Percentiles rank a stretch among this genome's conserved stretches.
These are phyloP conservation scores for Phrynosoma blainvillii DNA, from an alignment of 2,113 vertebrate species.

Conservation along the genomic window DNA sequence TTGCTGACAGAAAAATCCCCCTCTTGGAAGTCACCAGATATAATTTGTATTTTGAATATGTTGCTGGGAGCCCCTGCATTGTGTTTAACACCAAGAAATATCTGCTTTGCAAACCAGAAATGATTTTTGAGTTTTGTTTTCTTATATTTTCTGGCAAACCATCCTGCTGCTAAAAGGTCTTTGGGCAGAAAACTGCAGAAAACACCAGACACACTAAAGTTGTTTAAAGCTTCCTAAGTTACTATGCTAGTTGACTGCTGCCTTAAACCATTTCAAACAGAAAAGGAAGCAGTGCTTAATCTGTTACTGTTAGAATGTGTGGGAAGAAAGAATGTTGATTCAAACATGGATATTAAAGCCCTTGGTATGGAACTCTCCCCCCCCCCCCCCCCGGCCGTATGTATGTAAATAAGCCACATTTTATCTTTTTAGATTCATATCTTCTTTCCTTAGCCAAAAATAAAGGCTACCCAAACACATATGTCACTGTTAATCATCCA, in stretches of 20 bases:
- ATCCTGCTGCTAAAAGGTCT: no score
- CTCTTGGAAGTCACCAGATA: no score
- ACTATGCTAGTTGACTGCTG: conserved; percentile 56
- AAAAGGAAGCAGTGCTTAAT: conserved; percentile 64
- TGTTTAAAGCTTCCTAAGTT: conserved; percentile 59
- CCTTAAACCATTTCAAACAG: conserved; percentile 72
- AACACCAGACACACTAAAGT: no score
- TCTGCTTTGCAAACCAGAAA: no score
- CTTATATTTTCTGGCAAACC: no score
- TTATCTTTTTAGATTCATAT: conserved; percentile 68
- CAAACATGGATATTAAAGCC: conserved; percentile 67
- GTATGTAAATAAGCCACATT: conserved; percentile 77
- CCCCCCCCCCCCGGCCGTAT: not conserved
- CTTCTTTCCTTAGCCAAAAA: conserved; percentile 69
- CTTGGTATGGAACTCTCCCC: conserved; percentile 70
- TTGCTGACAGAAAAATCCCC: no score
- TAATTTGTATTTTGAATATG: no score
- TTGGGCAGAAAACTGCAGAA: no score
- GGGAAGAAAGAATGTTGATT: conserved; percentile 56
- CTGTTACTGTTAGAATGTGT: conserved; percentile 39
- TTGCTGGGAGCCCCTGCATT: no score
- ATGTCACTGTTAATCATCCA: conserved; percentile 85
- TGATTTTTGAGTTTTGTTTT: no score
- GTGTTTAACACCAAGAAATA: no score
- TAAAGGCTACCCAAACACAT: conserved; percentile 79